Base-by-base conservation (phyloP, 1,140 invertebrate genomes). In the Zaprionus inermis region DNA sequence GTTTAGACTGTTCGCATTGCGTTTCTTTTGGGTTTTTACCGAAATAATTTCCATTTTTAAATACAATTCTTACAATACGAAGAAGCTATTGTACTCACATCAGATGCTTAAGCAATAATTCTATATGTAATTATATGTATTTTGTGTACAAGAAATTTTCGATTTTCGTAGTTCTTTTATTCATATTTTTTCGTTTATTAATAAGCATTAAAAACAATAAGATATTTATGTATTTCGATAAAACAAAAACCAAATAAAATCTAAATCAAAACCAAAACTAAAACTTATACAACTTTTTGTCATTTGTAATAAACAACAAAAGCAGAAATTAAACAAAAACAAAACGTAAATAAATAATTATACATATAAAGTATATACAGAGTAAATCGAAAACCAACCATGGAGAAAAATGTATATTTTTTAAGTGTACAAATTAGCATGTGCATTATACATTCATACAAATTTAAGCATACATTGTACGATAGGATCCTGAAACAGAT, bases 371-470 rank as follows among this genome's bases (percentile, higher is more conserved):
- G 57, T 57, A 34, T 52, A 38, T 44, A 59, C 44, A 54, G 58
- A 68, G 44, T 22, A 64, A 32, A 72, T 18, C 34, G 5, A 14
- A 38, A 38, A 38, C 3, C 12, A 41, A 41, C n/a, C 18, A 56
- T 34, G 3, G 55, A 67, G 14, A 41, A 72, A 32, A 58, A 65
- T 72, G 30, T 61, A 60, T 58, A 76, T 73, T 72, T 76, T 78
- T 67, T 41, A 78, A 66, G 54, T 59, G 57, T 58, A 69, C 61
- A 49, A 77, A 70, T 38, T 46, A 46, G 54, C 55, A 52, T 63
- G 67, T 52, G 59, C 65, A 58, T 79, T 58, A 61, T 56, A 49
- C 55, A 78, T 44, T 51, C 68, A 74, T 41, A 72, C 5, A 75
- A 46, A 18, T 20, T 34, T 41, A 57, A 36, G 34, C 32, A 30